These are phyloP conservation scores for Papilio polyxenes DNA, from an alignment of 1,140 invertebrate genomes.

Conservation along the genomic window DNA sequence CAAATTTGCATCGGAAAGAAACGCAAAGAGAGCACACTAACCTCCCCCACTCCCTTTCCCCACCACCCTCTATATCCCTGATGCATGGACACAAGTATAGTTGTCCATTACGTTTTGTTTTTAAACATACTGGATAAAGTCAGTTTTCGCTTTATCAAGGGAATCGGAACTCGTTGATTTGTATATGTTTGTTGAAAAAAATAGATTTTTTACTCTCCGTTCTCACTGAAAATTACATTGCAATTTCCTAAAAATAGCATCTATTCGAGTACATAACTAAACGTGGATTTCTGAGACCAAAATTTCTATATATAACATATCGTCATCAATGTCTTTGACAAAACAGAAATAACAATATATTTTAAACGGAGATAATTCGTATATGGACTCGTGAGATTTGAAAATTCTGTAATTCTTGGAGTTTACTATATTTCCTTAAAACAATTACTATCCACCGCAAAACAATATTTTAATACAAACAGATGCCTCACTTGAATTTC, in stretches of 20 bases:
- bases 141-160: conserved; percentile 9
- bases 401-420: too few species aligned
- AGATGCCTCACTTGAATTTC: not conserved
- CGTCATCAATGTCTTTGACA: too few species aligned
- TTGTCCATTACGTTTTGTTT: conserved; percentile 30
- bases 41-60: conserved; percentile 42
- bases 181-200: not conserved
- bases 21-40: conserved; percentile 65
- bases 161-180: not conserved
- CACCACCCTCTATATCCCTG: conserved; percentile 38
- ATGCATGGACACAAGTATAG: conserved; percentile 33
- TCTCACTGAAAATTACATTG: not conserved
- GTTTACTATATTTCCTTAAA: too few species aligned
- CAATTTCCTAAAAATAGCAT: not conserved
- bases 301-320: not conserved
- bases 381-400: too few species aligned
- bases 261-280: not conserved
- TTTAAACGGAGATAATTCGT: too few species aligned
- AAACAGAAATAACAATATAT: too few species aligned
- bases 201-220: not conserved
- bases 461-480: not conserved
- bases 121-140: conserved; percentile 24
- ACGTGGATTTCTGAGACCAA: not conserved
- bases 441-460: not conserved
- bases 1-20: conserved; percentile 75